phyloP scores from a whole-genome alignment of 2,888 invertebrate genomes.

The Pseudeuparius sepicola region DNA sequence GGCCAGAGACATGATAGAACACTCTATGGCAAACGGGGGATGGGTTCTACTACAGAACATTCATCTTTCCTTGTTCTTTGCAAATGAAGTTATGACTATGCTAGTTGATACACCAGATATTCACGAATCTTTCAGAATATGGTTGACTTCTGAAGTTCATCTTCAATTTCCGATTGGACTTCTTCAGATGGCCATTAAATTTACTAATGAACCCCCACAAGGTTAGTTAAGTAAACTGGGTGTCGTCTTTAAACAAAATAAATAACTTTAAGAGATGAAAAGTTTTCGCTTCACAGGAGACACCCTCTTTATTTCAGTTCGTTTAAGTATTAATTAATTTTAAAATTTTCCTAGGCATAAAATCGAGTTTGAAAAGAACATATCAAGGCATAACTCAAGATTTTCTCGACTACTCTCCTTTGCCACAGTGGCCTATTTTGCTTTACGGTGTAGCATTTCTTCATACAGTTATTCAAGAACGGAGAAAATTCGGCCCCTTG shows the following conservation, averaged over 20 bases:
- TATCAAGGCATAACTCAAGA: conserved; percentile 84
- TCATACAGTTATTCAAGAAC: conserved; percentile 91
- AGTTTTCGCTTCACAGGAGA: no score
- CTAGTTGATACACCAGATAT: conserved; percentile 74
- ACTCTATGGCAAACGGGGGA: conserved; percentile 51
- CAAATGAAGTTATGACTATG: conserved; percentile 82
- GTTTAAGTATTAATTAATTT: no score
- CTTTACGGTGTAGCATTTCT: conserved; percentile 88
- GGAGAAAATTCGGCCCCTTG: no score
- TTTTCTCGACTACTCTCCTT: conserved; percentile 81
- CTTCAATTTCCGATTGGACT: conserved; percentile 77
- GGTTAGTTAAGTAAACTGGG: no score
- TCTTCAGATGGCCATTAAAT: conserved; percentile 86
- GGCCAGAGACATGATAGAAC: conserved; percentile 34
- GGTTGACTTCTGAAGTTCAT: conserved; percentile 92
- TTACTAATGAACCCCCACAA: conserved; percentile 93
- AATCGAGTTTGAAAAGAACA: conserved; percentile 91
- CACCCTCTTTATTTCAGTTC: no score
- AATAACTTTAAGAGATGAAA: no score
- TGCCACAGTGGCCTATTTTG: conserved; percentile 85
- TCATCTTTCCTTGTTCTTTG: conserved; percentile 85
- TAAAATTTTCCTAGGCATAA: no score
- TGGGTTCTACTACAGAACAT: conserved; percentile 96
- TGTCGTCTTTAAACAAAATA: no score
- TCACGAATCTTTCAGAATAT: conserved; percentile 66